Percentiles rank a stretch among this genome's conserved stretches.
Evolutionary conservation across 2,113 vertebrate species (phyloP).

Genomic region (Taxidea taxus): DNA sequence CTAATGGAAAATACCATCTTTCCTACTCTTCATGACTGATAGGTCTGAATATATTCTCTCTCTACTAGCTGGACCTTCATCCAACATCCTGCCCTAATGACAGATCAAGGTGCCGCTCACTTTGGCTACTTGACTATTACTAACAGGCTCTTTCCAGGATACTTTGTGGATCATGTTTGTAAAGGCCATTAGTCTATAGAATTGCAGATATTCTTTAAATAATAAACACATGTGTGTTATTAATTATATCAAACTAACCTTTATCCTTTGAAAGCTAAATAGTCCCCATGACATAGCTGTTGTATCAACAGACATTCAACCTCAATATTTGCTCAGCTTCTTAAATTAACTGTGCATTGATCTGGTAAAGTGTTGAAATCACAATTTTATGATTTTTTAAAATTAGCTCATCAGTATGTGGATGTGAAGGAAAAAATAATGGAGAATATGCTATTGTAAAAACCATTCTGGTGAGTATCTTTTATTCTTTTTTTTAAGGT

Average conservation of each 20-base stretch:
- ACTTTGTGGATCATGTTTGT: not conserved
- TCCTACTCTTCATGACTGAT: not conserved
- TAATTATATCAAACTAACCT: not conserved
- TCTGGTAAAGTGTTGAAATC: slow-evolving; percentile 41
- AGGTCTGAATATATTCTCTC: not conserved
- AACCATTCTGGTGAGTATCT: not conserved
- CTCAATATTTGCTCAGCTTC: not conserved
- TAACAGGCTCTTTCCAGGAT: not conserved
- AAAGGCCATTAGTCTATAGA: not conserved
- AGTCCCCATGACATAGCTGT: not conserved
- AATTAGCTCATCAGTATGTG: not conserved
- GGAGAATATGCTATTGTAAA: not conserved
- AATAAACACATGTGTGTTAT: not conserved
- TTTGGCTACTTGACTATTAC: not conserved
- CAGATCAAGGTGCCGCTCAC: not conserved
- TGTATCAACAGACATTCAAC: not conserved
- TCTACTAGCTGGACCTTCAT: not conserved
- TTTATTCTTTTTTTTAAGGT: not conserved
- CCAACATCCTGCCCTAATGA: not conserved
- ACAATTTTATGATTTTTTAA: slow-evolving; percentile 13
- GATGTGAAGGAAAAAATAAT: not conserved
- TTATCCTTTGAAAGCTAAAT: not conserved
- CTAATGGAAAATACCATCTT: not conserved
- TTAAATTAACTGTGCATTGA: not conserved
- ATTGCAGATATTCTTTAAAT: not conserved